These are phyloP conservation scores for Xiphorhynchus elegans DNA, from an alignment of 2,113 vertebrate genomes.

Conservation along the genomic window DNA sequence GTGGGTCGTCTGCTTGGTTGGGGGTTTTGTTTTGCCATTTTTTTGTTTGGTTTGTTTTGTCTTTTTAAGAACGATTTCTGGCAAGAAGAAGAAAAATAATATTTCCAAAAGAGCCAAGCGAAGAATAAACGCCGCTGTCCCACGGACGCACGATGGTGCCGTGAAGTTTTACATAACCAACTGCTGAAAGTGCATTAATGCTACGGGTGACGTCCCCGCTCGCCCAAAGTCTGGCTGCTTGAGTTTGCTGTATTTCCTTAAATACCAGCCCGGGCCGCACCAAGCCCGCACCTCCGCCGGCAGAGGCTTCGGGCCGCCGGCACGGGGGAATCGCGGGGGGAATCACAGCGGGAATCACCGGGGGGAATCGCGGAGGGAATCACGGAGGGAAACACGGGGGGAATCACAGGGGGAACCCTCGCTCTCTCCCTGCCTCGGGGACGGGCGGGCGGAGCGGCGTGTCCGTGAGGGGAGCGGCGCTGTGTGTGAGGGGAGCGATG, in stretches of 20 bases:
- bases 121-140: neutral
- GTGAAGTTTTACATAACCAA: constrained; percentile 20
- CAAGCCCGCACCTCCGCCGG: no score
- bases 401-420: neutral
- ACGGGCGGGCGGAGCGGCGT: neutral
- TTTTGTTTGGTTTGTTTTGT: neutral
- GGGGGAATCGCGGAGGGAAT: no score
- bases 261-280: neutral
- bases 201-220: neutral
- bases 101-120: neutral
- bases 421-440: accelerated
- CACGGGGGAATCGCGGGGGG: no score
- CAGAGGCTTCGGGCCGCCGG: neutral
- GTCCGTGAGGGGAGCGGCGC: no score
- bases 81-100: neutral
- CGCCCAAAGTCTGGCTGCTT: neutral
- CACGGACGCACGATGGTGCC: neutral
- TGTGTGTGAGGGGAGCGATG: no score
- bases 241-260: neutral
- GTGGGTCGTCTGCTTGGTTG: neutral
- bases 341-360: neutral
- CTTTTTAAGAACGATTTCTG: neutral
- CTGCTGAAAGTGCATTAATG: neutral
- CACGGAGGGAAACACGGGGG: no score
- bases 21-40: neutral